phyloP scores from a whole-genome alignment of 2,888 invertebrate genomes.

The Trichogramma dendrolimi region DNA sequence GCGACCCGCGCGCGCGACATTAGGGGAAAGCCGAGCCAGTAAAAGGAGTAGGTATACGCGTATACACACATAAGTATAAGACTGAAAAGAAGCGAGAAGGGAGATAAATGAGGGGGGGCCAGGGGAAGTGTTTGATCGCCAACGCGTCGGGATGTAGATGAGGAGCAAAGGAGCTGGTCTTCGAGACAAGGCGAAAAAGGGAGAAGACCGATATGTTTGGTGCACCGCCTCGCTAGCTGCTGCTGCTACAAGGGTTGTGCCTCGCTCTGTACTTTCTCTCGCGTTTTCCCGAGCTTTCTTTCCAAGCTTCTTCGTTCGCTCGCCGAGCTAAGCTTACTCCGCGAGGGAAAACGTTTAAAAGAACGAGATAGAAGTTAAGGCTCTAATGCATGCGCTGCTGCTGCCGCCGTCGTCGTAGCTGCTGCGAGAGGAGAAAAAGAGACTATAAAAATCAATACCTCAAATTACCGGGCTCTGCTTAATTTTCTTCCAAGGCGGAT shows the following conservation, averaged over 20 bases:
- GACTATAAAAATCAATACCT: slow-evolving; percentile 54
- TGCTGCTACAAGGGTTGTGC: too few relatives aligned
- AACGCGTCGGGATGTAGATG: slow-evolving; percentile 10
- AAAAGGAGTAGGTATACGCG: too few relatives aligned
- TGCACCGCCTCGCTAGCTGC: not conserved
- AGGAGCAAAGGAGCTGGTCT: slow-evolving; percentile 19
- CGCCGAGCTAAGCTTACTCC: too few relatives aligned
- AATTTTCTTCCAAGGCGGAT: slow-evolving; percentile 48
- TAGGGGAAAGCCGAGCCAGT: too few relatives aligned
- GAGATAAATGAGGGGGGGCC: too few relatives aligned
- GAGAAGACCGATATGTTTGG: not conserved
- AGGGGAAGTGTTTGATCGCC: too few relatives aligned
- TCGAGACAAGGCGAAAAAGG: slow-evolving; percentile 27
- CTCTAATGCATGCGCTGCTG: slow-evolving; percentile 49
- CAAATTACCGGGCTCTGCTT: slow-evolving; percentile 53
- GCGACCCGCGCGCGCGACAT: too few relatives aligned
- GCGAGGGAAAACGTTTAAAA: slow-evolving; percentile 14
- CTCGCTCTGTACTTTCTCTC: too few relatives aligned
- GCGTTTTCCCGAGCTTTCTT: too few relatives aligned
- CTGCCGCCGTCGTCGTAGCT: not conserved
- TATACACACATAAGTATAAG: too few relatives aligned
- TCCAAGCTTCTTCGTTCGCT: too few relatives aligned
- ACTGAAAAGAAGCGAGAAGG: too few relatives aligned
- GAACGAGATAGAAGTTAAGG: slow-evolving; percentile 39
- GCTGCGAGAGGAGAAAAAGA: slow-evolving; percentile 39